A percentile compares a stretch with the other conserved stretches of the same genome.
Evolutionary conservation across 2,888 invertebrate species (phyloP).

Genomic region (Oscheius sp.): DNA sequence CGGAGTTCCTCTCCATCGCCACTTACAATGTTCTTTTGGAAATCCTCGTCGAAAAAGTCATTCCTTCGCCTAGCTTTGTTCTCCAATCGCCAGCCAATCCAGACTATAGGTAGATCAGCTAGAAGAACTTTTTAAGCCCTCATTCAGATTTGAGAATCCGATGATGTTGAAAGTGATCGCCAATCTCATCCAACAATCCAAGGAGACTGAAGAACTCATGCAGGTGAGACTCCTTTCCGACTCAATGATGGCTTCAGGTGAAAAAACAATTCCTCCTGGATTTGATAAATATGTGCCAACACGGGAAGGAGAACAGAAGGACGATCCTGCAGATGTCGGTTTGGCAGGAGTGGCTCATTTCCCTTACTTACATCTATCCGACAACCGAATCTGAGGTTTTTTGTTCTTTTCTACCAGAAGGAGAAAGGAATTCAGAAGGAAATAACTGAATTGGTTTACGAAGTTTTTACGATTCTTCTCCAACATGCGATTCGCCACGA

Average conservation of each 20-base stretch:
- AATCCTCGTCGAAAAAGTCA: conserved; percentile 88
- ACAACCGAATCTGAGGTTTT: conserved; percentile 72
- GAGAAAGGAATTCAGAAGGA: conserved; percentile 73
- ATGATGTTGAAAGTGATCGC: conserved; percentile 99
- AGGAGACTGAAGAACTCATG: conserved; percentile 86
- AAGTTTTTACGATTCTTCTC: conserved; percentile 92
- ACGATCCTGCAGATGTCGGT: conserved; percentile 99
- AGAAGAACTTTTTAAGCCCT: too few relatives aligned
- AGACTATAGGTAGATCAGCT: conserved; percentile 71
- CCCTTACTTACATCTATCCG: conserved; percentile 92
- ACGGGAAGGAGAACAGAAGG: conserved; percentile 89
- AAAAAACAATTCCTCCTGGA: conserved; percentile 94
- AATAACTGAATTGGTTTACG: conserved; percentile 96
- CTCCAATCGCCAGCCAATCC: conserved; percentile 79
- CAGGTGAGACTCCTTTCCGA: conserved; percentile 73
- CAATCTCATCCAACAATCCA: conserved; percentile 92
- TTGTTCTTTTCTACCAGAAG: background rate
- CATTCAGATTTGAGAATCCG: conserved; percentile 73
- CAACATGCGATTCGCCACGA: conserved; percentile 99
- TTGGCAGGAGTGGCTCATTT: conserved; percentile 98
- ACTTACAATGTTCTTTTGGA: conserved; percentile 99
- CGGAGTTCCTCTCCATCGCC: conserved; percentile 87
- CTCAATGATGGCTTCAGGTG: conserved; percentile 73
- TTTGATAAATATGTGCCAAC: conserved; percentile 95
- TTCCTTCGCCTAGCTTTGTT: conserved; percentile 90